Percentiles rank a stretch among this genome's conserved stretches.
Conservation (phyloP, 1,140 invertebrate genomes). For the Apis cerana region DNA sequence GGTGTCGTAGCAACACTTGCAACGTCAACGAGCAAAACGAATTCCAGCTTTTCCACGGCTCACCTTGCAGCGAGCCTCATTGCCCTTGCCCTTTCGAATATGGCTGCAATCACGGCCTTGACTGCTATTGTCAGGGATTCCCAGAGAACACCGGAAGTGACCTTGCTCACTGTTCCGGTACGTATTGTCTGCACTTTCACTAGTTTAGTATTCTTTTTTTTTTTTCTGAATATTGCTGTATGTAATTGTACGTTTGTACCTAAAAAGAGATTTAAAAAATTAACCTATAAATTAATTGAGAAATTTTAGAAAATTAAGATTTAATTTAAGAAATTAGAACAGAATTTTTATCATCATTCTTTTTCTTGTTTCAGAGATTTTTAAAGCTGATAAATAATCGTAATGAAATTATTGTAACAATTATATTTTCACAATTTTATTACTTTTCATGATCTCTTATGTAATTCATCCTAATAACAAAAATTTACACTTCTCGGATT, state of each 20-base stretch:
- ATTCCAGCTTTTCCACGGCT: slow-evolving; percentile 75
- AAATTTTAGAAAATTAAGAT: no score
- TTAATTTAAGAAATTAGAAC: no score
- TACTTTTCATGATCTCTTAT: background rate
- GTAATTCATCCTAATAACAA: background rate
- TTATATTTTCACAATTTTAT: background rate
- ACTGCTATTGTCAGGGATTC: slow-evolving; percentile 77
- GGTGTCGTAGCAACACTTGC: slow-evolving; percentile 77
- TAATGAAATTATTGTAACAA: background rate
- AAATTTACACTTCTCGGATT: background rate
- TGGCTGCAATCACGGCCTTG: slow-evolving; percentile 78
- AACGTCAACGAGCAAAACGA: slow-evolving; percentile 65
- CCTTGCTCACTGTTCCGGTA: slow-evolving; percentile 70
- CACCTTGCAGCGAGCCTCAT: slow-evolving; percentile 77
- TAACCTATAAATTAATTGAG: no score
- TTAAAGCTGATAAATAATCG: background rate
- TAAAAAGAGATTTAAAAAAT: no score
- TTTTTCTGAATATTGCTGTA: background rate
- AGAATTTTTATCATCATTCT: no score
- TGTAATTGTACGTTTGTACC: background rate
- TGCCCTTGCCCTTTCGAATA: slow-evolving; percentile 76
- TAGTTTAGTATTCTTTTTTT: background rate
- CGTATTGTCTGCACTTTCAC: slow-evolving; percentile 48
- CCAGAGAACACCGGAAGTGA: slow-evolving; percentile 73
- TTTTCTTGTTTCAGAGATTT: background rate